These are phyloP conservation scores for Conomelus anceps DNA, from an alignment of 2,888 invertebrate genomes.

Conservation along the genomic window DNA sequence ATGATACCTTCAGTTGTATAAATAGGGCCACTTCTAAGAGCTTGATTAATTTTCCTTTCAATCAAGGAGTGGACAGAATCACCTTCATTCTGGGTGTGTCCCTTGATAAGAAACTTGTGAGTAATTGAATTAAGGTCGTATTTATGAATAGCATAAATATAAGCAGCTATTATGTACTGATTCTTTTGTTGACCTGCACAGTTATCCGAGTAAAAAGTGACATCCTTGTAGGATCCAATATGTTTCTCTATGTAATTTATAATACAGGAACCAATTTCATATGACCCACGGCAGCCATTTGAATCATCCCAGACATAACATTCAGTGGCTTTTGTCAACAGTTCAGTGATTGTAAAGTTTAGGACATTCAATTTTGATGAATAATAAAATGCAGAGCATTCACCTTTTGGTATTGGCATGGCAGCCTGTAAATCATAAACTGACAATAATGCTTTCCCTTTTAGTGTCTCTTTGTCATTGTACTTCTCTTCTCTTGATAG, in stretches of 20 bases:
- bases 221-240: background rate
- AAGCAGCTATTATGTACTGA: conserved; percentile 16
- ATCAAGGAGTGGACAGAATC: conserved; percentile 29
- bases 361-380: conserved; percentile 31
- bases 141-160: conserved; percentile 26
- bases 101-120: conserved; percentile 31
- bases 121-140: conserved; percentile 25
- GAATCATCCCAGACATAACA: background rate
- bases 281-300: background rate
- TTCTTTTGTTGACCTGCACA: background rate
- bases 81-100: conserved; percentile 33
- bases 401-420: conserved; percentile 33
- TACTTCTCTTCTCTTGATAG: conserved; percentile 30
- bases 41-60: conserved; percentile 27
- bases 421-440: conserved; percentile 34
- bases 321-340: conserved; percentile 11
- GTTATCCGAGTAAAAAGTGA: background rate
- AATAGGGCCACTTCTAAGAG: conserved; percentile 27
- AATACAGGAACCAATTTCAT: background rate
- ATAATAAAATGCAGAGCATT: conserved; percentile 33
- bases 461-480: conserved; percentile 27
- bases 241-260: background rate
- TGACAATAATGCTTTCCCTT: conserved; percentile 25
- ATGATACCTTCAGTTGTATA: conserved; percentile 28
- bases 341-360: conserved; percentile 33